Conservation (phyloP, 2,888 invertebrate genomes). For the Dolomedes plantarius region DNA sequence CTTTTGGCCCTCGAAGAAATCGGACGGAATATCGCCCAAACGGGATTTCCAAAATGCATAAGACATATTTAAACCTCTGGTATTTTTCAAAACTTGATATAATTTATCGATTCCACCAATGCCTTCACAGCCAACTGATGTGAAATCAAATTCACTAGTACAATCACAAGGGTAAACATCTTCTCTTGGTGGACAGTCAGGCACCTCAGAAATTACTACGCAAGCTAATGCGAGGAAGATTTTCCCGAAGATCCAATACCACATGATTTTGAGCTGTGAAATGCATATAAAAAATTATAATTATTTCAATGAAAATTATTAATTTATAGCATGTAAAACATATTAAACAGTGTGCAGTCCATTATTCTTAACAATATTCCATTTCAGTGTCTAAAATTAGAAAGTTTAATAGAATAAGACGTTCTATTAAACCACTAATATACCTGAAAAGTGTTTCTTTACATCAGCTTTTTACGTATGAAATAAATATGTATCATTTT, state of each 20-base stretch:
- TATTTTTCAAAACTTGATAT: conserved; percentile 15
- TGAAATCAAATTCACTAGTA: conserved; percentile 17
- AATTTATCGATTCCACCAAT: conserved; percentile 15
- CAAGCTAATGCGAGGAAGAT: not conserved
- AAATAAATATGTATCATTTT: no score
- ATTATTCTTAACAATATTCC: no score
- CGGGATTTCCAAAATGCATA: conserved; percentile 37
- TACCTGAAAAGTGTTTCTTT: no score
- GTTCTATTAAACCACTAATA: no score
- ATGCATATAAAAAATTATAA: no score
- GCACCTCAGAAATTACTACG: conserved; percentile 8
- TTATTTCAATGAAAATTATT: no score
- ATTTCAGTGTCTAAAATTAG: no score
- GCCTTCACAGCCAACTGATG: conserved; percentile 33
- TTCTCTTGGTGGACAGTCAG: conserved; percentile 34
- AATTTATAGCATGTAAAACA: no score
- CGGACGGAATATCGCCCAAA: conserved; percentile 43
- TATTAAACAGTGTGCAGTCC: no score
- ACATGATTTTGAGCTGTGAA: no score
- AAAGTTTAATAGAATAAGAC: no score
- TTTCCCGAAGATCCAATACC: not conserved
- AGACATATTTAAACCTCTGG: conserved; percentile 41
- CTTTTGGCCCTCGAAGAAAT: conserved; percentile 47
- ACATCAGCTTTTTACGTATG: no score
- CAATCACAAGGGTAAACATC: conserved; percentile 50